Evolutionary conservation across 2,113 vertebrate genomes (phyloP), one percentile per base, ranked within the genome.

Genomic region (Perognathus longimembris): DNA sequence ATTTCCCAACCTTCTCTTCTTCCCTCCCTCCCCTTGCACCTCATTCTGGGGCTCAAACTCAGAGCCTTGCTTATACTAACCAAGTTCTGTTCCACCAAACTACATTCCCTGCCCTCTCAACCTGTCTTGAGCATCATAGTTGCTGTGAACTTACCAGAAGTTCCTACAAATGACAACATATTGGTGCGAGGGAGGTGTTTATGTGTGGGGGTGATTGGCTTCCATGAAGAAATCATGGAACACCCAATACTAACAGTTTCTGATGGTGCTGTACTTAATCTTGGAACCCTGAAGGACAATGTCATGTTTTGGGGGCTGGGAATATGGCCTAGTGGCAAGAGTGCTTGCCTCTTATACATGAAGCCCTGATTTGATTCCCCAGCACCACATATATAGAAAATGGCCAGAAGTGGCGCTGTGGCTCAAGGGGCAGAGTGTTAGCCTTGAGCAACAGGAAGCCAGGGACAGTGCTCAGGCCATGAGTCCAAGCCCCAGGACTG

Each of bases 41-140:
- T 7, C 22, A 14, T 61, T 28, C 40, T 75, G 12, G 40, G 26
- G 1, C 42, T 75, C 34, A 61, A 54, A 74, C 54, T 30, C 36
- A 40, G 50, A 70, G 34, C 17, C 69, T 61, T 73, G 69, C 50
- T 10, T 38, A 26, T 74, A 6, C 21, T 61, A 61, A 61, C 12
- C 57, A 42, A 45, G 73, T 15, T 30, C 28, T 45, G 26, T 30
- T 4, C 59, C 38, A 63, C 54, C 28, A n/a, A 42, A 11, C 32
- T 63, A 70, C 57, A 42, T 61, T 28, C 36, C 30, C 22, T 28
- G 42, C 71, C 11, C 14, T 75, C 71, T 34, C 7, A 36, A 6
- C 22, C 36, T 81, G 50, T 92, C 57, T 45, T 77, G 78, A 74
- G 85, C 36, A 42, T 92, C 85, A 85, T 88, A 78, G 40, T 95